Conservation (phyloP, 2,888 invertebrate species). For the Amphiduros pacificus region DNA sequence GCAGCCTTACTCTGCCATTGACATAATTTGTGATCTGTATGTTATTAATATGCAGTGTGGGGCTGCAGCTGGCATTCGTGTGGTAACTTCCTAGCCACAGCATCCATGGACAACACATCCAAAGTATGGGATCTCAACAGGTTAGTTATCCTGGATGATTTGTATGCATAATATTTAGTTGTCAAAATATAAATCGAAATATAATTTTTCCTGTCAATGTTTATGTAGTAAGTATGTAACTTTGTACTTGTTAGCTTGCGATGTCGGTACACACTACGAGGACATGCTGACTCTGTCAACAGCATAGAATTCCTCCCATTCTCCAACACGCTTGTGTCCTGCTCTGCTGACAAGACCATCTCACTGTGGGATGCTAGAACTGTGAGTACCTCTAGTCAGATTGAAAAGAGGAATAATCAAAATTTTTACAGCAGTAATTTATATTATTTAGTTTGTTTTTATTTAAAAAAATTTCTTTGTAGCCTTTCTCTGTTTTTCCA, state of each 20-base stretch:
- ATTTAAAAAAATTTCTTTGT: not conserved
- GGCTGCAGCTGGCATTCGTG: constrained; percentile 57
- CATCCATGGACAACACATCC: constrained; percentile 58
- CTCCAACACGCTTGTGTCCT: constrained; percentile 57
- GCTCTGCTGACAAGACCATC: constrained; percentile 59
- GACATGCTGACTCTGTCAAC: constrained; percentile 59
- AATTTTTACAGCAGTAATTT: not conserved
- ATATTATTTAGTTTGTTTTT: not conserved
- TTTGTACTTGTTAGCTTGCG: constrained; percentile 38
- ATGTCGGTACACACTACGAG: constrained; percentile 56
- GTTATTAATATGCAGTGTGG: constrained; percentile 59
- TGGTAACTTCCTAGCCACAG: constrained; percentile 59
- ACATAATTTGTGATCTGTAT: too few species aligned
- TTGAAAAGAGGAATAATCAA: not conserved
- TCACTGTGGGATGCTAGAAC: constrained; percentile 60
- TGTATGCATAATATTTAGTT: not conserved
- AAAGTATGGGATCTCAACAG: constrained; percentile 59
- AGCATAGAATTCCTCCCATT: constrained; percentile 57
- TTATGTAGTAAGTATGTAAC: not conserved
- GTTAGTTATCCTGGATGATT: constrained; percentile 18
- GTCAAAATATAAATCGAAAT: not conserved
- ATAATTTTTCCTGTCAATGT: not conserved
- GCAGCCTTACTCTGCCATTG: too few species aligned
- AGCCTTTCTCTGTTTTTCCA: not conserved
- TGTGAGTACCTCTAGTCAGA: constrained; percentile 39